Evolutionary conservation across 1,140 invertebrate genomes (phyloP).

Genomic region (Lasioglossum baleicum): DNA sequence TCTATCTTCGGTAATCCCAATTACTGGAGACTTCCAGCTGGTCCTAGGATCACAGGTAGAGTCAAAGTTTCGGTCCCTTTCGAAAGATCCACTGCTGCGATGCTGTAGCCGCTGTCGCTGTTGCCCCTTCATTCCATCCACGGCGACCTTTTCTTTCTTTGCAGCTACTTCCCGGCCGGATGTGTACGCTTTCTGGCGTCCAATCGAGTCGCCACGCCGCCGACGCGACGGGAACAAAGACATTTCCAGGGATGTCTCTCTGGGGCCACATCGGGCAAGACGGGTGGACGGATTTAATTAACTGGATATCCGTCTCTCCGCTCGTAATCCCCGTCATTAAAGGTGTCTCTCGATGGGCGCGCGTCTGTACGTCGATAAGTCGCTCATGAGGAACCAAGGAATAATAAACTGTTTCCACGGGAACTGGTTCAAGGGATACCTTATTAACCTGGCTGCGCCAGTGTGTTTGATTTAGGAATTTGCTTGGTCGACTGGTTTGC

Average conservation of each 20-base stretch:
- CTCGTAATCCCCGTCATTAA: constrained; percentile 35
- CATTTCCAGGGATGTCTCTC: constrained; percentile 26
- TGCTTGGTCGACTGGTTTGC: background rate
- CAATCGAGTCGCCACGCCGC: constrained; percentile 27
- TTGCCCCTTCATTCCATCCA: constrained; percentile 42
- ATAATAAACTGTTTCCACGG: background rate
- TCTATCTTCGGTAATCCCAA: constrained; percentile 59
- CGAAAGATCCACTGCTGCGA: constrained; percentile 39
- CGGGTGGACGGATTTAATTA: constrained; percentile 57
- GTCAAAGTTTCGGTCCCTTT: constrained; percentile 62
- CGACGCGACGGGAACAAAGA: constrained; percentile 43
- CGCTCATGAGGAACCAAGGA: too few species aligned
- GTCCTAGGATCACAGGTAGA: constrained; percentile 56
- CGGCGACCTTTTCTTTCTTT: constrained; percentile 59
- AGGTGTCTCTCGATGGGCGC: background rate
- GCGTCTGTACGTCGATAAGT: background rate
- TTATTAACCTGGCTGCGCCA: background rate
- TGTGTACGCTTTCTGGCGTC: constrained; percentile 51
- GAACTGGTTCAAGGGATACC: background rate
- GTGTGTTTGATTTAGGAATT: background rate
- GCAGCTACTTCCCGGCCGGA: constrained; percentile 53
- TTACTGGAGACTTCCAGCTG: constrained; percentile 52
- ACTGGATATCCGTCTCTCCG: constrained; percentile 43
- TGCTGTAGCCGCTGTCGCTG: background rate
- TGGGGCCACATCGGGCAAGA: background rate